Base-by-base conservation (phyloP, 2,888 invertebrate genomes). In the Micoletzkya japonica region DNA sequence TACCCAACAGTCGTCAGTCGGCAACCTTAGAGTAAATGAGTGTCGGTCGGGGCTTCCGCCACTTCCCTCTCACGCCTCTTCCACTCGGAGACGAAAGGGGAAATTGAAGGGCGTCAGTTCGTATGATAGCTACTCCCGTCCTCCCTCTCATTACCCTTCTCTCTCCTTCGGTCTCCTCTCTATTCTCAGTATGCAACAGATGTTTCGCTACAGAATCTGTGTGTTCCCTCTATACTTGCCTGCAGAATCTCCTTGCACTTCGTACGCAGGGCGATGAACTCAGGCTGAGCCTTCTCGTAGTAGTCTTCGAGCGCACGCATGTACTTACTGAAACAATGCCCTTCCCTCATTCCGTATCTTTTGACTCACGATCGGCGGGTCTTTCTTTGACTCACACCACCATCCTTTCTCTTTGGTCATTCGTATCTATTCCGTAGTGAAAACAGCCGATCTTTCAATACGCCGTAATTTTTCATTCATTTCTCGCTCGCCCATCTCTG, bases 281-380 rank as follows among this genome's bases (percentile, higher is more conserved):
- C 98, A 7, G 91, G 90, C 90, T 93, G 95, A 89, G 94, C 93
- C 89, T 96, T 96, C 87, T 99, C 98, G 86, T 99, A 99, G 90
- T 94, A 98, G 86, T 99, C 98, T 85, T 99, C 98, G 84, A 99
- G 89, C 67, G 97, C 95, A 76, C 96, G 91, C 90, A 93, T 93
- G 89, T 99, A 99, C 90, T 99, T 99, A 88, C 94, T 94, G 63
- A 44, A 76, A 70, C 28, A 6, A 24, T n/a, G 0, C 54, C 14
- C 17, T 7, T 10, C 24, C 7, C 54, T 54, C 26, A n/a, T 49
- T 34, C 63, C 20, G 24, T 63, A 50, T 36, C 61, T 61, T 36
- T 49, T 26, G 32, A 3, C 63, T 1, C 44, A 44, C 28, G n/a
- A n/a, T n/a, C n/a, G n/a, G n/a, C n/a, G n/a, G n/a, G n/a, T n/a